Percentiles rank a stretch among this genome's conserved stretches.
phyloP scores from a whole-genome alignment of 2,797 vertebrate genomes.

The Dipus sagitta region DNA sequence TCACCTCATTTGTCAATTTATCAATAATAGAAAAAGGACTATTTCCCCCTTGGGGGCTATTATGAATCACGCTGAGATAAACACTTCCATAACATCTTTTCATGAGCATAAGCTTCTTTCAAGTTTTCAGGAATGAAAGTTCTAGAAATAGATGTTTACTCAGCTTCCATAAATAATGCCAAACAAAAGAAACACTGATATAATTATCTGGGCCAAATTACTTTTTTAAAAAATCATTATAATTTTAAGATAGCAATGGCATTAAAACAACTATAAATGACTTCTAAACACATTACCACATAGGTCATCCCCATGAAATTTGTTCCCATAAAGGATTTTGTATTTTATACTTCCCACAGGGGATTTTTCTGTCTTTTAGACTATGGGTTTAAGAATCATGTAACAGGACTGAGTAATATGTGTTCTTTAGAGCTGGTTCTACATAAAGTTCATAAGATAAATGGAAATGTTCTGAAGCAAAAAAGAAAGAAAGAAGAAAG shows the following conservation, averaged over 20 bases:
- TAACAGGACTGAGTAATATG: neutral
- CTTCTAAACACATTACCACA: neutral
- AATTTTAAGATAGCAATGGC: neutral
- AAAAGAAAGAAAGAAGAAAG: neutral
- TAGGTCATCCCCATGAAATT: neutral
- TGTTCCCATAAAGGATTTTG: neutral
- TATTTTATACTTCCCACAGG: neutral
- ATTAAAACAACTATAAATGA: neutral
- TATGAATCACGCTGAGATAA: neutral
- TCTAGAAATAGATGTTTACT: neutral
- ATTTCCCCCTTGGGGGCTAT: neutral
- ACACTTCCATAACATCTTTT: neutral
- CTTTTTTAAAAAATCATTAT: neutral
- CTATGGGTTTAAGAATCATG: neutral
- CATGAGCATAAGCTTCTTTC: neutral
- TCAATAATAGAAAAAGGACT: neutral
- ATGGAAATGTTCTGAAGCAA: neutral
- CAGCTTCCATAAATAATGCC: neutral
- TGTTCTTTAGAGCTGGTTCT: neutral
- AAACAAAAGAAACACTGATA: neutral
- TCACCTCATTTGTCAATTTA: neutral
- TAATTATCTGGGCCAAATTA: neutral
- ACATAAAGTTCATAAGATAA: constrained; percentile 1
- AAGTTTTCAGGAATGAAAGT: neutral
- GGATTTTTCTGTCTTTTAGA: neutral